These are phyloP conservation scores for Amblyteles armatorius DNA, from an alignment of 2,888 invertebrate species.

Conservation along the genomic window DNA sequence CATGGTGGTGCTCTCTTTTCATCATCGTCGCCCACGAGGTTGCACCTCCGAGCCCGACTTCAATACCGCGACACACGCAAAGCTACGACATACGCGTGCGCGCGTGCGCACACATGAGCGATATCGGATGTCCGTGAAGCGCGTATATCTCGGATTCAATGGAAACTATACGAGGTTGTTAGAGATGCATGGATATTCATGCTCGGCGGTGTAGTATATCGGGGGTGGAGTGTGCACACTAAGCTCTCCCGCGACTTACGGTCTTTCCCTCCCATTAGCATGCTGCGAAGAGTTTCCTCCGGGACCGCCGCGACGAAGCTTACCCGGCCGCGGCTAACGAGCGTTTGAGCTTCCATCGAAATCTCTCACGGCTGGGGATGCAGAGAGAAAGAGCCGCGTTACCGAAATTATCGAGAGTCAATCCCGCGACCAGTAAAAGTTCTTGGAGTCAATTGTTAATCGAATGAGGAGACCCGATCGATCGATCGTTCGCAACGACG, in stretches of 20 bases:
- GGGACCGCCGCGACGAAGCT: constrained; percentile 21
- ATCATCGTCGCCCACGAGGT: constrained; percentile 17
- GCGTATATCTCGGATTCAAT: neutral
- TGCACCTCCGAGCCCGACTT: constrained; percentile 27
- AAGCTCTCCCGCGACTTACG: constrained; percentile 61
- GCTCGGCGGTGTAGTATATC: constrained; percentile 3
- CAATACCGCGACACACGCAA: neutral
- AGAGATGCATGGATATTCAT: neutral
- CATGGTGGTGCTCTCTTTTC: neutral
- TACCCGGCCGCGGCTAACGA: constrained; percentile 1
- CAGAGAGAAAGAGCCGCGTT: too few species aligned
- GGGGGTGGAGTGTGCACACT: constrained; percentile 36
- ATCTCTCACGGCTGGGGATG: neutral
- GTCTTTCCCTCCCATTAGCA: constrained; percentile 52
- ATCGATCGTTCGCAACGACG: neutral
- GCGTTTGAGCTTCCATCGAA: constrained; percentile 14
- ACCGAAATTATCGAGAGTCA: too few species aligned
- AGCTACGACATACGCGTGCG: neutral
- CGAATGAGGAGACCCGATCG: too few species aligned
- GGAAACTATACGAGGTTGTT: constrained; percentile 16
- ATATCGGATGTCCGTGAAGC: neutral
- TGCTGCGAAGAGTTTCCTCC: constrained; percentile 41
- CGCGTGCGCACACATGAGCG: neutral
- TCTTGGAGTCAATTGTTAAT: too few species aligned
- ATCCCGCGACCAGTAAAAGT: too few species aligned